Base-by-base conservation (phyloP, 2,797 vertebrate genomes). In the Octomys mimax region DNA sequence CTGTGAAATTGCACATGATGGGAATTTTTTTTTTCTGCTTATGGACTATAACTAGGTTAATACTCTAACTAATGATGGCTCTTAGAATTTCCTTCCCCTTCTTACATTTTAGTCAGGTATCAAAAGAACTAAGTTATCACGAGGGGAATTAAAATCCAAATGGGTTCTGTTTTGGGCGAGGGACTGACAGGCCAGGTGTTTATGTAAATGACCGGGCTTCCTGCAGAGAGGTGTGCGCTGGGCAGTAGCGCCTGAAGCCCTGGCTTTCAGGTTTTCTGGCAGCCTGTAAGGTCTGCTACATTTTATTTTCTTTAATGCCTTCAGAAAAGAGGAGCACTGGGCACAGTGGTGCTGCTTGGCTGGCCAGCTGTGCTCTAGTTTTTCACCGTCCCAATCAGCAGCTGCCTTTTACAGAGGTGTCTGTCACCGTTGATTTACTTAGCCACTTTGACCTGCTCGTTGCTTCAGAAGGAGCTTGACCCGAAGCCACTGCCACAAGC, bases 1-100 rank as follows among this genome's bases (percentile, higher is more conserved):
- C 99, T 98, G 98, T 98, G 98, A 99, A 99, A 99, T 99, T 98
- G 96, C 98, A 97, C 98, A 96, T 94, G 98, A 94, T 95, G 97
- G 97, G 96, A 96, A 94, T 93, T 93, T 94, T 97, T 90, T 90
- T 39, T 98, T 98, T 98, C 98, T 98, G 97, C 98, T 98, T 95
- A 96, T 73, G 87, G 98, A 71, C 95, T 96, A 95, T 94, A 93
- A 64, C 86, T 98, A 96, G 95, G 96, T 94, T 95, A 97, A 95
- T 97, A 62, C 93, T 92, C 96, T 96, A 42, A 79, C 94, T 92
- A 64, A 83, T 89, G 85, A 93, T 81, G 26, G 85, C 49, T 64
- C 96, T 96, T 94, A 62, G 75, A 46, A 57, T 39, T 49, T 21
- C 75, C 78, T 39, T 39, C 39, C 26, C 24, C 26, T 61, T 96